phyloP scores from a whole-genome alignment of 1,140 invertebrate genomes.

The Diplogasteroides magnus region DNA sequence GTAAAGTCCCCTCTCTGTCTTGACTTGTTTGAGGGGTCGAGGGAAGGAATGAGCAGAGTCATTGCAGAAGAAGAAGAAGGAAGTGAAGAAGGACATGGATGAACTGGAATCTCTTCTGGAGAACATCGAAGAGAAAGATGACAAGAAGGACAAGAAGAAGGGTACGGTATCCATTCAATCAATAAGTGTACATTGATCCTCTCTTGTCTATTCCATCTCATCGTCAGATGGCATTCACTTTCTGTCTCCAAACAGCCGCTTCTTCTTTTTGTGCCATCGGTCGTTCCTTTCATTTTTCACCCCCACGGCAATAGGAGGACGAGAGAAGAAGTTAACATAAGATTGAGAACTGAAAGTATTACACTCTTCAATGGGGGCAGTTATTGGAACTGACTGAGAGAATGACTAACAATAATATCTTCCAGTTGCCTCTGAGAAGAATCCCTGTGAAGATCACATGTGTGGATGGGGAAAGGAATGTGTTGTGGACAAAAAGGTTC shows the following conservation, averaged over 20 bases:
- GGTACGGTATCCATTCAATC: background rate
- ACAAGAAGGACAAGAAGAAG: background rate
- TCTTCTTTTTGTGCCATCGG: no score
- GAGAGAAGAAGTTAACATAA: background rate
- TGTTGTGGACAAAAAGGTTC: slow-evolving; percentile 63
- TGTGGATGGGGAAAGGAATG: slow-evolving; percentile 84
- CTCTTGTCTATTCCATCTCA: background rate
- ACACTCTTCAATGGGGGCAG: background rate
- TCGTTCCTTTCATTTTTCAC: no score
- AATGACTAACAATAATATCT: no score
- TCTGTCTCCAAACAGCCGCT: no score
- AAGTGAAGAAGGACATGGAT: background rate
- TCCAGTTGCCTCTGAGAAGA: slow-evolving; percentile 25
- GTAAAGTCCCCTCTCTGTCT: background rate
- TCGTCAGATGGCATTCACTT: background rate
- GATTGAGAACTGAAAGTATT: background rate
- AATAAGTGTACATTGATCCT: background rate
- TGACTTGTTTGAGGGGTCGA: background rate
- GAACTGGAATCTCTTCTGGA: background rate
- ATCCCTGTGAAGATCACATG: slow-evolving; percentile 77
- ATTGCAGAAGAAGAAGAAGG: background rate
- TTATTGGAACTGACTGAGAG: no score
- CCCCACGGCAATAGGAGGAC: background rate
- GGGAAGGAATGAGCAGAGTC: background rate
- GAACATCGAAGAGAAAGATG: background rate